Evolutionary conservation across 1,140 invertebrate species (phyloP), one percentile per base, ranked within the genome.

Genomic region (Euwallacea similis): DNA sequence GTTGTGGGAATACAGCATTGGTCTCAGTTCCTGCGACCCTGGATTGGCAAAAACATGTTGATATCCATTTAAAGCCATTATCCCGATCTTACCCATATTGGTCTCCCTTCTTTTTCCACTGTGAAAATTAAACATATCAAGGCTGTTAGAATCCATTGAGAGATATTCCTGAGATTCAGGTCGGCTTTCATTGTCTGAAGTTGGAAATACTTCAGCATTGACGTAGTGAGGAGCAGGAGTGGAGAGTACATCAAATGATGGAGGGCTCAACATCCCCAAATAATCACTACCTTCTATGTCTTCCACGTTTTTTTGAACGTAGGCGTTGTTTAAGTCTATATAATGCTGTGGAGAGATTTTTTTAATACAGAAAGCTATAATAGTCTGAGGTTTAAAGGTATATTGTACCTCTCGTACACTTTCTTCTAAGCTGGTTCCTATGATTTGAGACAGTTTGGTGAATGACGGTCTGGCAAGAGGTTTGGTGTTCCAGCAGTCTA

Each of bases 401-500:
- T 11, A 50, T 50, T 50, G 46, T 50, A 96, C 94, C 83, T 89
- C 88, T 84, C 88, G 89, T 0, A 93, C 89, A 79, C 89, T 91
- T 66, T 93, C 90, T 77, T 95, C 91, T 21, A 97, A 83, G 77
- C 95, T 87, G 42, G 86, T 83, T 21, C 93, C 94, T 50, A 97
- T 87, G 9, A 83, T 85, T 47, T 91, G 86, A 15, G 90, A 88
- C 46, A 97, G 83, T 72, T 90, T 86, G 6, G 87, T 85, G 78
- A 97, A 97, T 41, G 89, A 85, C 0, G 96, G 95, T 67, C 95
- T 82, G 8, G 87, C 79, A 0, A 87, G 86, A 0, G 95, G 93
- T 74, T 91, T 91, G 2, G 88, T 85, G 60, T 89, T 84, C 95
- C 95, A 98, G 78, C 95, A 97, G 56, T 91, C 86, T 6, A 87